A percentile compares a stretch with the other conserved stretches of the same genome.
Evolutionary conservation across 2,888 invertebrate species (phyloP).

Genomic region (Strigamia maritima): DNA sequence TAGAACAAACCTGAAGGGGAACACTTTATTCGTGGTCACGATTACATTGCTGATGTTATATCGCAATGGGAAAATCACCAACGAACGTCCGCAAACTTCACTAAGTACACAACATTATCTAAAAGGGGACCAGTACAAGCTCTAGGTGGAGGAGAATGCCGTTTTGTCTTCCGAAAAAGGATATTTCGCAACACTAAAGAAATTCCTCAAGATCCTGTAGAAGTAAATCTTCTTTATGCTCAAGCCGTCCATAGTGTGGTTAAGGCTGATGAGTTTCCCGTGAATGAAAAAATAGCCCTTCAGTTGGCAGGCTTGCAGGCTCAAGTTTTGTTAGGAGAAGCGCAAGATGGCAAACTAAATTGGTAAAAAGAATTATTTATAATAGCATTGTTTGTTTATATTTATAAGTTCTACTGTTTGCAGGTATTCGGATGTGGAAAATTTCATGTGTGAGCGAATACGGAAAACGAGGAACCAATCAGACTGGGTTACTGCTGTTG

Average conservation of each 20-base stretch:
- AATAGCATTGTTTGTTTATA: not conserved
- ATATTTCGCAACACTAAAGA: slow-evolving; percentile 83
- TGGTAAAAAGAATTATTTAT: slow-evolving; percentile 41
- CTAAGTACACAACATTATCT: slow-evolving; percentile 46
- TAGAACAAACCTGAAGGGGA: slow-evolving; percentile 79
- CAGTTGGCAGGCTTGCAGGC: slow-evolving; percentile 92
- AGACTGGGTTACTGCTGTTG: slow-evolving; percentile 53
- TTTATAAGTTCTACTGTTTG: slow-evolving; percentile 6
- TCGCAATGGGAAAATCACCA: slow-evolving; percentile 77
- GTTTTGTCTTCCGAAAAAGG: slow-evolving; percentile 86
- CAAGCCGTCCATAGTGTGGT: slow-evolving; percentile 94
- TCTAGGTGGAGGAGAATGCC: slow-evolving; percentile 79
- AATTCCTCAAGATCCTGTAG: slow-evolving; percentile 89
- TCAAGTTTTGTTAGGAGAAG: slow-evolving; percentile 88
- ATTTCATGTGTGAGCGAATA: slow-evolving; percentile 63
- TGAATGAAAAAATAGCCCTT: slow-evolving; percentile 88
- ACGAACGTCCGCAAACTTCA: slow-evolving; percentile 46
- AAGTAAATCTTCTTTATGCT: slow-evolving; percentile 87
- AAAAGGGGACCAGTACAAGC: slow-evolving; percentile 55
- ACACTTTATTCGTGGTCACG: slow-evolving; percentile 84
- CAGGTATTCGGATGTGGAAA: slow-evolving; percentile 80
- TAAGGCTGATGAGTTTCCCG: slow-evolving; percentile 92
- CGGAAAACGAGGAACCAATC: slow-evolving; percentile 47
- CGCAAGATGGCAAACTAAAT: slow-evolving; percentile 53
- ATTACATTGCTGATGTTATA: slow-evolving; percentile 89